Conservation (phyloP, 2,888 invertebrate genomes). For the Hypselothyrea guttata region DNA sequence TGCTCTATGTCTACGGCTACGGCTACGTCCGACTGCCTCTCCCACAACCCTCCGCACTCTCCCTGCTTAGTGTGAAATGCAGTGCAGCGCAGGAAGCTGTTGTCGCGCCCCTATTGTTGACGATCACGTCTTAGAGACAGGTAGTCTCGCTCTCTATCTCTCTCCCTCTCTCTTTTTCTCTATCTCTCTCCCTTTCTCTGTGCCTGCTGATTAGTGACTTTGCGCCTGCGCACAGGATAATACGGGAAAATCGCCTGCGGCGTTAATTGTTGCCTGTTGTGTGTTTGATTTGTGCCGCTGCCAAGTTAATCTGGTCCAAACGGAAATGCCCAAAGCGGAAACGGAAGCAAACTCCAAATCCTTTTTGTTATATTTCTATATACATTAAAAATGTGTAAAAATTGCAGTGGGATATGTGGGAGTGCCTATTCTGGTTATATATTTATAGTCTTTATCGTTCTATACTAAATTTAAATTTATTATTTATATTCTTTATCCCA, state of each 20-base stretch:
- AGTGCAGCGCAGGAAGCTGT: slow-evolving; percentile 52
- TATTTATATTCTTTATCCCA: no score
- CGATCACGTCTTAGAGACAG: slow-evolving; percentile 41
- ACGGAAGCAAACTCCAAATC: slow-evolving; percentile 29
- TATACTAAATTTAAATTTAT: no score
- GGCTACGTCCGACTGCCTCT: not conserved
- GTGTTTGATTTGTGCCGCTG: slow-evolving; percentile 66
- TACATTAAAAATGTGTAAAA: no score
- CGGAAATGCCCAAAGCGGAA: slow-evolving; percentile 50
- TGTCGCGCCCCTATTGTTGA: slow-evolving; percentile 48
- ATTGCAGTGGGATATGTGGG: not conserved
- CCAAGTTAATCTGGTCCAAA: slow-evolving; percentile 66
- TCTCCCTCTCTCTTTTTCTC: slow-evolving; percentile 8
- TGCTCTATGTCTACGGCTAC: no score
- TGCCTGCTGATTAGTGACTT: slow-evolving; percentile 64
- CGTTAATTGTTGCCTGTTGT: slow-evolving; percentile 62
- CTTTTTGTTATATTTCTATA: not conserved
- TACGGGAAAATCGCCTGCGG: slow-evolving; percentile 58
- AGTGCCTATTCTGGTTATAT: no score
- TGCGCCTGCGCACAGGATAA: slow-evolving; percentile 29
- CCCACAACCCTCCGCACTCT: slow-evolving; percentile 10
- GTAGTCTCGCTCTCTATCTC: not conserved
- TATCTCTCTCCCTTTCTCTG: slow-evolving; percentile 6
- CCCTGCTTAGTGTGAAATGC: slow-evolving; percentile 52
- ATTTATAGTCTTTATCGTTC: no score